Evolutionary conservation across 2,797 vertebrate genomes (phyloP).

Genomic region (Rousettus madagascariensis): DNA sequence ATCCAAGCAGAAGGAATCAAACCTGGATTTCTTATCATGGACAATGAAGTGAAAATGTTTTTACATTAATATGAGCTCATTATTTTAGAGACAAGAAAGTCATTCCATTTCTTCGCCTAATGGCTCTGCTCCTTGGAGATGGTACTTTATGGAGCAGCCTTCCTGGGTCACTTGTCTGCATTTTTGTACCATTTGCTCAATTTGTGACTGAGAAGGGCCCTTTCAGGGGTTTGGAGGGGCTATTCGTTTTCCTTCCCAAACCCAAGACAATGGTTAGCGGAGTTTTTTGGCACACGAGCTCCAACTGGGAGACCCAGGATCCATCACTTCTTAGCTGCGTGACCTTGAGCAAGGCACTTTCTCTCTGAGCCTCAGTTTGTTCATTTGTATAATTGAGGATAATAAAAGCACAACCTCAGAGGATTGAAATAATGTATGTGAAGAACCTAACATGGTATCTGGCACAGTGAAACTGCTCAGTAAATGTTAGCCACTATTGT

Average conservation of each 20-base stretch:
- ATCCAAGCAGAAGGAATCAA: constrained; percentile 35
- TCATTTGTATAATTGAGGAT: background rate
- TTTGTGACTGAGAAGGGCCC: background rate
- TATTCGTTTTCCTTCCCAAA: background rate
- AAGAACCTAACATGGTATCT: background rate
- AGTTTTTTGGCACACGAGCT: background rate
- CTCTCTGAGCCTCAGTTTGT: background rate
- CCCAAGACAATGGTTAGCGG: background rate
- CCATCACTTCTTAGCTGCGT: background rate
- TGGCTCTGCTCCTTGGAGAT: constrained; percentile 43
- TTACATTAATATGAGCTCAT: constrained; percentile 58
- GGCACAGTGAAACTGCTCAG: background rate
- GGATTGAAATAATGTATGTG: background rate
- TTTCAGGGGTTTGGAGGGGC: background rate
- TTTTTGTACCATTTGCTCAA: constrained; percentile 19
- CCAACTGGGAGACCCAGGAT: background rate
- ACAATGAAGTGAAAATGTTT: constrained; percentile 67
- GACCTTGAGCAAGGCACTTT: background rate
- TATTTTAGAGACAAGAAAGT: constrained; percentile 57
- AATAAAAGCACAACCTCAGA: background rate
- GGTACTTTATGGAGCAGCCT: constrained; percentile 33
- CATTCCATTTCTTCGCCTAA: constrained; percentile 56
- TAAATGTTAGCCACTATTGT: background rate
- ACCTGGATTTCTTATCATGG: constrained; percentile 23
- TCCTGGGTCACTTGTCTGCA: background rate